A percentile compares a stretch with the other conserved stretches of the same genome.
These are phyloP conservation scores for Ceramica pisi DNA, from an alignment of 2,888 invertebrate genomes.

Conservation along the genomic window DNA sequence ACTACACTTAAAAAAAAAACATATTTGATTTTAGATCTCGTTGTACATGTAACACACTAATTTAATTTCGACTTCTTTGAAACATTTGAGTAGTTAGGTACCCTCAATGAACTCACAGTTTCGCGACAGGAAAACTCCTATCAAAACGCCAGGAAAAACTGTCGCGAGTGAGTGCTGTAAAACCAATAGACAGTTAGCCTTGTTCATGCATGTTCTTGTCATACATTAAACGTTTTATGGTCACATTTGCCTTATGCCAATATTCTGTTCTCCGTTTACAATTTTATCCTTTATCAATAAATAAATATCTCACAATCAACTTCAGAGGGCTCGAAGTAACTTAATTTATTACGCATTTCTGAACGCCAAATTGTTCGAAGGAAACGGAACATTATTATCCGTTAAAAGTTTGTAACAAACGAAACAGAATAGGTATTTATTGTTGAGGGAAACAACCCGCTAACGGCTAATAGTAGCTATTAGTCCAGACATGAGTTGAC, in stretches of 20 bases:
- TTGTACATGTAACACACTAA: background rate
- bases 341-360: conserved; percentile 55
- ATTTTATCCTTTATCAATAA: conserved; percentile 63
- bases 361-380: conserved; percentile 61
- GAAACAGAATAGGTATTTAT: conserved; percentile 68
- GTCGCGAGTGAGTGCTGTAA: background rate
- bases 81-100: background rate
- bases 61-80: background rate
- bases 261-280: conserved; percentile 65
- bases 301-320: conserved; percentile 61
- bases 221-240: conserved; percentile 36
- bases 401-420: conserved; percentile 68
- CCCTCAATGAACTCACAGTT: background rate
- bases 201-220: conserved; percentile 15
- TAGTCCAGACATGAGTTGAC: conserved; percentile 34
- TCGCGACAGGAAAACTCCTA: background rate
- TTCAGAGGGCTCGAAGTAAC: conserved; percentile 60
- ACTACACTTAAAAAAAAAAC: too few relatives aligned
- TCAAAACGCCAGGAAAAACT: conserved; percentile 11
- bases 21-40: too few relatives aligned
- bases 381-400: conserved; percentile 64
- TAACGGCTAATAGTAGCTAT: conserved; percentile 39
- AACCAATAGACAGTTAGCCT: conserved; percentile 12
- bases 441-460: conserved; percentile 52
- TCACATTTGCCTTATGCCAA: conserved; percentile 31